Evolutionary conservation across 2,113 vertebrate genomes (phyloP).

Genomic region (Pterocles burchelli): DNA sequence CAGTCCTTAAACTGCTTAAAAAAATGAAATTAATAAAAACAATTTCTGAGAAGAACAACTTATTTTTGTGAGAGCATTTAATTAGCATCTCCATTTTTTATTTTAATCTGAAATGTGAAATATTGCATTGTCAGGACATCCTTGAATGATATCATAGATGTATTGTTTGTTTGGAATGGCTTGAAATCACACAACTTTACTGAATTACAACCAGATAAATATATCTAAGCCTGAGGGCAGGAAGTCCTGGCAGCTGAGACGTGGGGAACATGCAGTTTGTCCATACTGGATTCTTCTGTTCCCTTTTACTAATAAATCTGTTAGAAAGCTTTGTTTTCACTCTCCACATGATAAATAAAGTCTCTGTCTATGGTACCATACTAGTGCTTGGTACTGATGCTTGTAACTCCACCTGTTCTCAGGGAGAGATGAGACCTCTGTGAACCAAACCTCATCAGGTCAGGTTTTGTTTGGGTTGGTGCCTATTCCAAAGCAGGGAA

Average conservation of each 20-base stretch:
- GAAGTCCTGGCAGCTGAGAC: conserved; percentile 52
- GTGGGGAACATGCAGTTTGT: conserved; percentile 35
- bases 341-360: conserved; percentile 58
- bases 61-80: neutral
- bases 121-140: conserved; percentile 34
- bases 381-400: neutral
- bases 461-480: conserved; percentile 53
- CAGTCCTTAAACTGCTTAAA: conserved; percentile 1
- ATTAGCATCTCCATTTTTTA: conserved; percentile 9
- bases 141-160: conserved; percentile 27
- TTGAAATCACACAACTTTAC: conserved; percentile 55
- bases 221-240: conserved; percentile 48
- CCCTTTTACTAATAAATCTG: conserved; percentile 63
- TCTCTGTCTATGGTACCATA: neutral
- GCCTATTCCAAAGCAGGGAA: neutral
- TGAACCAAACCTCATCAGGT: conserved; percentile 34
- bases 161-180: conserved; percentile 58
- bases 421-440: conserved; percentile 27
- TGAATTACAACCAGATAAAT: conserved; percentile 60
- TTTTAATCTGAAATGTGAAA: conserved; percentile 43
- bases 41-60: neutral
- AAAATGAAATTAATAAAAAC: conserved; percentile 20
- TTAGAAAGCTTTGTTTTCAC: conserved; percentile 60
- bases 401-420: conserved; percentile 34
- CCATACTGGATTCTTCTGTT: conserved; percentile 50